These are phyloP conservation scores for Larimichthys crocea DNA, from an alignment of 2,113 vertebrate genomes.

Conservation along the genomic window DNA sequence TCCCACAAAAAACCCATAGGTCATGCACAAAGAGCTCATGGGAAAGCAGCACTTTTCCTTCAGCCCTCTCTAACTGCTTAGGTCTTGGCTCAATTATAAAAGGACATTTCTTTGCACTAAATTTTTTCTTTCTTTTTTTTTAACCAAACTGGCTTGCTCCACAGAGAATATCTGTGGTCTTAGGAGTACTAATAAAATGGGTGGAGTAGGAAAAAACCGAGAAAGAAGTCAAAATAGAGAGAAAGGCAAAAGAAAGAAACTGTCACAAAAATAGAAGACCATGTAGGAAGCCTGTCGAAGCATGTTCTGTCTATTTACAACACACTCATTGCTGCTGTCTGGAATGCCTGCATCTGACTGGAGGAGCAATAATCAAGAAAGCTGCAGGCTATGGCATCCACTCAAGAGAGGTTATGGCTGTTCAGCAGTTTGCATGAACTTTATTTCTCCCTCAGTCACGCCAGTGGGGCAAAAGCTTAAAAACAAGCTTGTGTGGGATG, in stretches of 20 bases:
- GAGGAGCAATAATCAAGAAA: slow-evolving; percentile 53
- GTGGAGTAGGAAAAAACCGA: slow-evolving; percentile 36
- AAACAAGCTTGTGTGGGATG: slow-evolving; percentile 48
- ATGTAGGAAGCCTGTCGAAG: slow-evolving; percentile 58
- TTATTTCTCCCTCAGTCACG: slow-evolving; percentile 22
- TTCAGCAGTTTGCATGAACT: slow-evolving; percentile 44
- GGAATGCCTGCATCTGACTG: slow-evolving; percentile 66
- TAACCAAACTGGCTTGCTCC: slow-evolving; percentile 32
- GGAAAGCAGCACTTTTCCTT: slow-evolving; percentile 49
- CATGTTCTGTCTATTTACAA: slow-evolving; percentile 73
- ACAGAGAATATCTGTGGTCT: slow-evolving; percentile 60
- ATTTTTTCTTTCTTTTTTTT: slow-evolving; percentile 31
- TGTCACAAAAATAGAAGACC: slow-evolving; percentile 42
- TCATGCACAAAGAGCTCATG: slow-evolving; percentile 57
- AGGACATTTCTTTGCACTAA: slow-evolving; percentile 36
- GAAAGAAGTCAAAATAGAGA: slow-evolving; percentile 32
- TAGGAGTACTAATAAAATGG: slow-evolving; percentile 44
- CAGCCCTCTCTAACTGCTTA: slow-evolving; percentile 18
- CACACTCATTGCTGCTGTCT: slow-evolving; percentile 59
- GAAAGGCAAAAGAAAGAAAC: slow-evolving; percentile 40
- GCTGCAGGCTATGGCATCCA: slow-evolving; percentile 50
- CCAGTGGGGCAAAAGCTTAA: slow-evolving; percentile 26
- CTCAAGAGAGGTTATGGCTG: slow-evolving; percentile 39
- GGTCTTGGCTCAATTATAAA: slow-evolving; percentile 43
- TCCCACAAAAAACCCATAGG: slow-evolving; percentile 38